phyloP scores from a whole-genome alignment of 1,140 invertebrate species.

The Nephila pilipes region DNA sequence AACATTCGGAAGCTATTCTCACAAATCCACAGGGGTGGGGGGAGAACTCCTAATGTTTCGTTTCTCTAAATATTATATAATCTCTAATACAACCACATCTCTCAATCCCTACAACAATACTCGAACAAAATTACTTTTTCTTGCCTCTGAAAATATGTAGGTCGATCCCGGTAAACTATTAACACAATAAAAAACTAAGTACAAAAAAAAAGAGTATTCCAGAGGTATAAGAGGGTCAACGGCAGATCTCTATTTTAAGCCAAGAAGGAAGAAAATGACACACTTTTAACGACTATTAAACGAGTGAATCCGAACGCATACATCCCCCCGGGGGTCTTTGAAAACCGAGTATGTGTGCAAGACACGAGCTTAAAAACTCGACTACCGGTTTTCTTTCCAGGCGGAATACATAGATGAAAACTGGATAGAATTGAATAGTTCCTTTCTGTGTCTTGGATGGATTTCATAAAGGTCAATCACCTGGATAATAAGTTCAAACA shows the following conservation, averaged over 20 bases:
- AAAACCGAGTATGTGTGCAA: slow-evolving; percentile 1
- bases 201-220: not conserved
- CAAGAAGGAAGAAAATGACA: not conserved
- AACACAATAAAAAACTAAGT: not conserved
- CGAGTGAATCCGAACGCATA: slow-evolving; percentile 1
- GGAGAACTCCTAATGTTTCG: no score
- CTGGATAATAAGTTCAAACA: not conserved
- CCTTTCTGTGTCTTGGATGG: not conserved
- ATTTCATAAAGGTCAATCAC: not conserved
- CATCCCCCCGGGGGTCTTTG: not conserved
- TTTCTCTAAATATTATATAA: no score
- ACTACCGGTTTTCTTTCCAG: not conserved
- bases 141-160: not conserved
- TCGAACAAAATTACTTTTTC: no score
- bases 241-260: not conserved
- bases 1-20: no score
- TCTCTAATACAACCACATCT: no score
- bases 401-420: not conserved
- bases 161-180: not conserved
- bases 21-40: no score
- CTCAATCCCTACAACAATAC: no score
- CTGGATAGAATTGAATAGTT: not conserved
- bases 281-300: not conserved
- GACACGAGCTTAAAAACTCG: not conserved
- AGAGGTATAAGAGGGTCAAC: not conserved